A percentile compares a stretch with the other conserved stretches of the same genome.
Conservation (phyloP, 2,888 invertebrate species). For the Epistrophe eligans region DNA sequence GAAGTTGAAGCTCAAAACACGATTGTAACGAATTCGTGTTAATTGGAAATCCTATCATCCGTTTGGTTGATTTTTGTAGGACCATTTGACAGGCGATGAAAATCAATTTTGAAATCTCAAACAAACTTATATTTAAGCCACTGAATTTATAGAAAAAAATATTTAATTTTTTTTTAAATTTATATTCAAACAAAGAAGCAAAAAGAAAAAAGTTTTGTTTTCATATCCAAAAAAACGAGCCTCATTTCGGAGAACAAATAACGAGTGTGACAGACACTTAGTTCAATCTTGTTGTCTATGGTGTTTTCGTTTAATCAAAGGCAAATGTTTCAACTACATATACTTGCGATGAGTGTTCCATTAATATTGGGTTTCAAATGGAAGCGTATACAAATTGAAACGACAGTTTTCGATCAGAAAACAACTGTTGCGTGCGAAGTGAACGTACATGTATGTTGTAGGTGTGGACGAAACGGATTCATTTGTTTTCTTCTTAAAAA, state of each 20-base stretch:
- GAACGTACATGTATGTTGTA: slow-evolving; percentile 6
- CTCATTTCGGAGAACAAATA: slow-evolving; percentile 33
- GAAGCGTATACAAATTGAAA: slow-evolving; percentile 71
- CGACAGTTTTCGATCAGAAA: slow-evolving; percentile 72
- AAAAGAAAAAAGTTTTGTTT: not conserved
- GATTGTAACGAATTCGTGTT: slow-evolving; percentile 73
- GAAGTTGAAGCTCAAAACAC: slow-evolving; percentile 34
- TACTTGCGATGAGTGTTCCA: slow-evolving; percentile 73
- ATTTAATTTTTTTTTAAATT: not conserved
- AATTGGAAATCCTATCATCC: slow-evolving; percentile 73
- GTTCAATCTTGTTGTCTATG: slow-evolving; percentile 58
- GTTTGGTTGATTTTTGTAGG: slow-evolving; percentile 60
- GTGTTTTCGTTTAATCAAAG: slow-evolving; percentile 68
- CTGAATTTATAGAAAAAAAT: slow-evolving; percentile 44
- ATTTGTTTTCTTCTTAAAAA: slow-evolving; percentile 63
- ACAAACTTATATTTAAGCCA: slow-evolving; percentile 52
- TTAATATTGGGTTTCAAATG: slow-evolving; percentile 67
- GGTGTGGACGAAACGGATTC: slow-evolving; percentile 65
- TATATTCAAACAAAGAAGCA: not conserved
- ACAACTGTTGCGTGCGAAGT: slow-evolving; percentile 67
- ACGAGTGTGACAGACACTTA: slow-evolving; percentile 71
- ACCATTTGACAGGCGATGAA: slow-evolving; percentile 61
- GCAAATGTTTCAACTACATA: slow-evolving; percentile 49
- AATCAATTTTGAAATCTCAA: slow-evolving; percentile 53
- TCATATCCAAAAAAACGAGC: not conserved